Evolutionary conservation across 2,888 invertebrate species (phyloP), one percentile per base, ranked within the genome.

Genomic region (Drosophila macrospina): DNA sequence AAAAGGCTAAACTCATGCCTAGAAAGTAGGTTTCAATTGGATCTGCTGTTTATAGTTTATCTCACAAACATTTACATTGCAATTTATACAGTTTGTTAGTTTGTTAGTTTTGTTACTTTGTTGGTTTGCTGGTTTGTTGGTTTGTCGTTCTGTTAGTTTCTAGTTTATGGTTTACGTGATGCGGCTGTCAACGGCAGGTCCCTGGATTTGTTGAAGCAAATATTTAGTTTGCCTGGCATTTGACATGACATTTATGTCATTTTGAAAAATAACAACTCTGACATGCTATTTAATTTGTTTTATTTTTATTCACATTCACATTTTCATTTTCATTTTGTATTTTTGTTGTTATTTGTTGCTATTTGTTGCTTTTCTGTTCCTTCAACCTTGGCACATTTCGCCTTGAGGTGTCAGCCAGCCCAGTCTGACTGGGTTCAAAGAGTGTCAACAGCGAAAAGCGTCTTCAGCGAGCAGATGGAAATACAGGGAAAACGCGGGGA

Each of bases 211-310:
- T 50, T 52, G 55, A 47, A 44, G 50, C 51, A 48, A 72, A 57
- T 65, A 47, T 66, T 61, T 42, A 32, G 60, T 44, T 61, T 56
- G 56, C 74, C 72, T 87, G 87, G 72, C 89, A 84, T 80, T 79
- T 86, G 89, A 89, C 89, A 89, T 86, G 85, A 83, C 87, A 80
- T 76, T 77, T 81, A 70, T 79, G 82, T 82, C 84, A 74, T 87
- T 80, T 68, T 52, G 30, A 32, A 69, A 84, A 85, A 87, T 78
- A 88, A 81, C 76, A 85, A 68, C 69, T 78, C 67, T 76, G 80
- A 86, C 84, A 81, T 73, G 62, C 69, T 84, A 72, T 85, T 88
- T 85, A 87, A 87, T 89, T 87, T 74, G 72, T 79, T 80, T 76
- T 76, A 67, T 45, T 28, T 59, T 52, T 10, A 37, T 45, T 7